Evolutionary conservation across 1,140 invertebrate species (phyloP).

Genomic region (Ceratina calcarata): DNA sequence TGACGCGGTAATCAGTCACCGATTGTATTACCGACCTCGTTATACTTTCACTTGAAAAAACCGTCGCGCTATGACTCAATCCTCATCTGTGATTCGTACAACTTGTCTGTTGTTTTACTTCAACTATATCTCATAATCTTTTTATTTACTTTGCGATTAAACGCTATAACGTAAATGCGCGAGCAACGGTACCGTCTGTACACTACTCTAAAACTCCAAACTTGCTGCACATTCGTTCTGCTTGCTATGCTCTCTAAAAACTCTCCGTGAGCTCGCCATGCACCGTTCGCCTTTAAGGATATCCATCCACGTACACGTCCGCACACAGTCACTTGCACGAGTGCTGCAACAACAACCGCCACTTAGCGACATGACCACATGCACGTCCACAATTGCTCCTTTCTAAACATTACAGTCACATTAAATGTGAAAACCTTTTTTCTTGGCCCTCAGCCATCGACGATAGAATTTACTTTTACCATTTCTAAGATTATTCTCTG

Average conservation of each 20-base stretch:
- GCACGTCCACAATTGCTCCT: neutral
- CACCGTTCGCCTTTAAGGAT: neutral
- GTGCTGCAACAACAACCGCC: neutral
- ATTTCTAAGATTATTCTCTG: neutral
- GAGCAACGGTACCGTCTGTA: neutral
- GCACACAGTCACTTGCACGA: too few relatives aligned
- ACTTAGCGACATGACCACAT: neutral
- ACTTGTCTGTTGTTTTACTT: too few relatives aligned
- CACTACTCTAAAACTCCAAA: neutral
- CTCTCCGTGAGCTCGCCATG: neutral
- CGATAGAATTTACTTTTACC: neutral
- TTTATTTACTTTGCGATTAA: too few relatives aligned
- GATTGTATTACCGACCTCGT: neutral
- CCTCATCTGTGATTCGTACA: too few relatives aligned
- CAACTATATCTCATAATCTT: too few relatives aligned
- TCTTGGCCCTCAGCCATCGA: neutral
- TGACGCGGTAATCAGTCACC: neutral
- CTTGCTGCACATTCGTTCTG: neutral
- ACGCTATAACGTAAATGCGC: neutral
- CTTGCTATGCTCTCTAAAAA: conserved; percentile 6
- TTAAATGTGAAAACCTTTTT: neutral
- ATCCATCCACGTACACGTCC: neutral
- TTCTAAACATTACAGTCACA: neutral
- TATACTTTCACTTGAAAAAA: neutral
- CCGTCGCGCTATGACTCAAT: too few relatives aligned